Percentiles rank a stretch among this genome's conserved stretches.
These are phyloP conservation scores for Steromphala cineraria DNA, from an alignment of 2,888 invertebrate species.

Conservation along the genomic window DNA sequence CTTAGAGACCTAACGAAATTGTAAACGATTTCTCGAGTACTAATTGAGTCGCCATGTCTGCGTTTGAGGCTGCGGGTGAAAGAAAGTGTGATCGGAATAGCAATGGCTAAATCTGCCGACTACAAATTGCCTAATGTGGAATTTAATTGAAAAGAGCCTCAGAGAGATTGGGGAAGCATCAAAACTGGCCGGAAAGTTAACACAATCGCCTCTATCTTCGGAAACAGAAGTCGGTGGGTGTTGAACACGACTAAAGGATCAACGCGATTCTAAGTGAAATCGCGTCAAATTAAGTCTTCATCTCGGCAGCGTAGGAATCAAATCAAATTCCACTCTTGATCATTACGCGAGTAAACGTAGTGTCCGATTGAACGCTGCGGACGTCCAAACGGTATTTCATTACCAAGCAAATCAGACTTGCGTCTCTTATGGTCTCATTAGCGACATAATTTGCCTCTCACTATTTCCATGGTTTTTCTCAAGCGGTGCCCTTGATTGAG, in stretches of 20 bases:
- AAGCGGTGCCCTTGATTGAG: conserved; percentile 17
- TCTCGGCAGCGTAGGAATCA: conserved; percentile 13
- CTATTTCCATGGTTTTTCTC: conserved; percentile 20
- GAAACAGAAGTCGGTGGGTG: conserved; percentile 2
- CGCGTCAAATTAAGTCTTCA: conserved; percentile 19
- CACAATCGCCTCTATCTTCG: conserved; percentile 5
- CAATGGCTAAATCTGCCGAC: conserved; percentile 14
- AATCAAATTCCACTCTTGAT: conserved; percentile 16
- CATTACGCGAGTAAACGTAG: conserved; percentile 22
- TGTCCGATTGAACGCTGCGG: conserved; percentile 6
- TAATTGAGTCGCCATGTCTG: conserved; percentile 10
- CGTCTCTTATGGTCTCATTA: conserved; percentile 19
- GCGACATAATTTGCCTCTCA: conserved; percentile 19
- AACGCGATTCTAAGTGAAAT: conserved; percentile 4
- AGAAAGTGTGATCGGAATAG: conserved; percentile 6
- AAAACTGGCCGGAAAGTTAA: not conserved
- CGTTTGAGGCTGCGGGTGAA: not conserved
- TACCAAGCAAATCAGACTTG: conserved; percentile 19
- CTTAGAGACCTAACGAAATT: not conserved
- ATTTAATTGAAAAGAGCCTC: conserved; percentile 19
- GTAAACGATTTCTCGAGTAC: not conserved
- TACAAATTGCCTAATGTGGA: conserved; percentile 10
- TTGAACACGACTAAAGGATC: not conserved
- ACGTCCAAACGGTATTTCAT: conserved; percentile 8
- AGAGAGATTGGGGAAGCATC: not conserved